These are phyloP conservation scores for Thermophis baileyi DNA, from an alignment of 2,113 vertebrate species.

Conservation along the genomic window DNA sequence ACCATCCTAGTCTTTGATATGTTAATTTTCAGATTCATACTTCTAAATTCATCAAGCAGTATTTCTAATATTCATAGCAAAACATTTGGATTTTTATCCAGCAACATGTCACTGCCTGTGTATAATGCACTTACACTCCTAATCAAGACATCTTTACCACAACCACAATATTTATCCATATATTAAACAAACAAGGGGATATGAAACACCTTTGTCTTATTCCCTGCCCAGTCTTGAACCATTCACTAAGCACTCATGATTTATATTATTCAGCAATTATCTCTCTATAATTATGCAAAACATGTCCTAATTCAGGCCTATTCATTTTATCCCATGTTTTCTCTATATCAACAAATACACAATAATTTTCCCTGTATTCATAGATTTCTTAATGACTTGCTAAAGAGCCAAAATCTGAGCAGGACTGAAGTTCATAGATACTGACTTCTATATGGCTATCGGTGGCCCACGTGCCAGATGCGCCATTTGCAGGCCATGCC, in stretches of 20 bases:
- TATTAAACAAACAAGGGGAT: not conserved
- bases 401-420: not conserved
- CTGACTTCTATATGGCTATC: not conserved
- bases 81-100: not conserved
- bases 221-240: not conserved
- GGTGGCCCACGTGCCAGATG: rapidly evolving
- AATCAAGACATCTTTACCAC: not conserved
- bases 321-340: not conserved
- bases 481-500: too few species aligned
- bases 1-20: not conserved
- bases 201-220: not conserved
- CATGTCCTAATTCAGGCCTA: not conserved
- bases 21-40: not conserved
- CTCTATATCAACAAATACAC: not conserved
- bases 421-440: not conserved
- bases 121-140: not conserved
- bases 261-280: not conserved
- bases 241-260: not conserved
- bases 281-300: not conserved
- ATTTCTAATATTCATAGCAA: not conserved
- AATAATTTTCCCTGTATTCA: not conserved
- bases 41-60: not conserved
- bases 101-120: not conserved
- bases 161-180: not conserved
- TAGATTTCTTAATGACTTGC: not conserved